Conservation (phyloP, 2,797 vertebrate species). For the Urophycis tenuis region DNA sequence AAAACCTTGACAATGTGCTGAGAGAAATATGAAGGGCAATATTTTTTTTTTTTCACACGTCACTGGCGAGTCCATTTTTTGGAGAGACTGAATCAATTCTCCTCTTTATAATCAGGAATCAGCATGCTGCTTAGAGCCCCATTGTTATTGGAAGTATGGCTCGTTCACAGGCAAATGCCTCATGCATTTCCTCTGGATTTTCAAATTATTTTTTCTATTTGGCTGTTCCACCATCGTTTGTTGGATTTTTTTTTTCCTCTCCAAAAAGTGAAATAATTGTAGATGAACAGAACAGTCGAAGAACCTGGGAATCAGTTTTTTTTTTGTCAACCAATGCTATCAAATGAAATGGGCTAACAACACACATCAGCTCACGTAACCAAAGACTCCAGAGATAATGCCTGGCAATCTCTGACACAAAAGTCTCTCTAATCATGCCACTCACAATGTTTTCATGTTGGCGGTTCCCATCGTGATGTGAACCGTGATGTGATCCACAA, state of each 20-base stretch:
- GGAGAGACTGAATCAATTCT: slow-evolving; percentile 1
- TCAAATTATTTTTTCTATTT: not conserved
- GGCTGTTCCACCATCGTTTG: not conserved
- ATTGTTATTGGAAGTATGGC: not conserved
- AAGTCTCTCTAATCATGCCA: slow-evolving; percentile 57
- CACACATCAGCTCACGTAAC: slow-evolving; percentile 10
- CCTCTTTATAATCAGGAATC: not conserved
- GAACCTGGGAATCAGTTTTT: not conserved
- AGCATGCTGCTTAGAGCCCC: not conserved
- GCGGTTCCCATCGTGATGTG: slow-evolving; percentile 32
- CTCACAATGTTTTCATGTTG: slow-evolving; percentile 51
- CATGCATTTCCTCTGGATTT: not conserved
- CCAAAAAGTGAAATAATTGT: not conserved
- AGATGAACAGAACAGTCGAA: not conserved
- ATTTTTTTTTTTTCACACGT: not conserved
- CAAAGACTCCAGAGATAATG: slow-evolving; percentile 17
- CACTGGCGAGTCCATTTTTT: not conserved
- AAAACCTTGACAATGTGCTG: slow-evolving; percentile 27
- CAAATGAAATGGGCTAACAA: not conserved
- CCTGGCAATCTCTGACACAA: slow-evolving; percentile 34
- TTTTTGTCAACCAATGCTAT: not conserved
- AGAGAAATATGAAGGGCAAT: not conserved
- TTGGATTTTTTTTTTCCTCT: not conserved
- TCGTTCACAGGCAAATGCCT: not conserved
- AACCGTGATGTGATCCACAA: too few relatives aligned